Evolutionary conservation across 1,140 invertebrate species (phyloP).

Genomic region (Ephestia elutella): DNA sequence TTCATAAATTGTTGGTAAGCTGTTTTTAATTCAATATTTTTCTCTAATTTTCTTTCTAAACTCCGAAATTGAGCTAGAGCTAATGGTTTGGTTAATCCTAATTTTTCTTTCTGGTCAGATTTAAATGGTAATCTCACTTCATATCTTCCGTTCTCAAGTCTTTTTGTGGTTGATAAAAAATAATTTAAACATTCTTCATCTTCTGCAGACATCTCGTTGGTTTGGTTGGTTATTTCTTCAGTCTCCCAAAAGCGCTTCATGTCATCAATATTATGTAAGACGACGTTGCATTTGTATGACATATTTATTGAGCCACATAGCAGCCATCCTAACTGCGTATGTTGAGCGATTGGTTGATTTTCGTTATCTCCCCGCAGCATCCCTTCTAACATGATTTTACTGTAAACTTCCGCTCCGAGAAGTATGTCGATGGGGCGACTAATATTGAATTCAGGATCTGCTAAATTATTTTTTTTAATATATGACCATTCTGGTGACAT

Average conservation of each 20-base stretch:
- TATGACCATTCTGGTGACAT: not conserved
- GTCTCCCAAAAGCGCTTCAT: not conserved
- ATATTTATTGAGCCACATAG: too few relatives aligned
- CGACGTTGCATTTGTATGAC: not conserved
- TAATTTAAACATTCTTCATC: too few relatives aligned
- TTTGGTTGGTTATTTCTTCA: too few relatives aligned
- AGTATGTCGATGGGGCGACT: too few relatives aligned
- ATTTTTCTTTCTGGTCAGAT: not conserved
- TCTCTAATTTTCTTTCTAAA: not conserved
- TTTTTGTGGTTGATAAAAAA: too few relatives aligned
- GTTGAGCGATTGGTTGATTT: too few relatives aligned
- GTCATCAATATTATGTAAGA: not conserved
- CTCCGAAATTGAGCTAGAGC: not conserved
- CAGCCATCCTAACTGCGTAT: too few relatives aligned
- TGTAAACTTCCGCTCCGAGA: too few relatives aligned
- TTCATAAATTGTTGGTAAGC: not conserved
- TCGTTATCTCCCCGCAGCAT: too few relatives aligned
- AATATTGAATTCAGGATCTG: too few relatives aligned
- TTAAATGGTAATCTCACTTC: not conserved
- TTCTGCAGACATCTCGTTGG: too few relatives aligned
- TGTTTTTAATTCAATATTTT: not conserved
- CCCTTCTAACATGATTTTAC: too few relatives aligned
- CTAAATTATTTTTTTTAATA: not conserved
- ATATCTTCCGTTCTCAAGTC: not conserved
- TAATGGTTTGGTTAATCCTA: not conserved